Conservation (phyloP, 2,113 vertebrate genomes). For the Istiophorus platypterus region DNA sequence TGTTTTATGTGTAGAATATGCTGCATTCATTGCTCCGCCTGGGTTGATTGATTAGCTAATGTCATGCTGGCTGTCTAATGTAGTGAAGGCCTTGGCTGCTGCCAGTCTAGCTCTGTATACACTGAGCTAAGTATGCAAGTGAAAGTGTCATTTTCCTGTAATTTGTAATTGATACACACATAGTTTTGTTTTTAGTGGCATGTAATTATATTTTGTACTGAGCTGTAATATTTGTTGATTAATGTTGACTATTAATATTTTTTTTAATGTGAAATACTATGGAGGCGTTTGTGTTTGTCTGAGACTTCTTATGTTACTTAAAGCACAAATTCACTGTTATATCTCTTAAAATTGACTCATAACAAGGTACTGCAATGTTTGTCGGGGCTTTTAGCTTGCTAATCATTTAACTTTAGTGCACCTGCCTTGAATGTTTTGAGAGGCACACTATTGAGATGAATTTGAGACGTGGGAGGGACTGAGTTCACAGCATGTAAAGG, state of each 20-base stretch:
- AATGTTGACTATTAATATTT: background rate
- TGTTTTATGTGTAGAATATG: background rate
- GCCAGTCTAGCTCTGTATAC: constrained; percentile 34
- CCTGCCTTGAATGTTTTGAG: background rate
- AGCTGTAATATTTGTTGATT: background rate
- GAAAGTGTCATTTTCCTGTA: background rate
- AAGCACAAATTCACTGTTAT: background rate
- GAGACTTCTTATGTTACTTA: background rate
- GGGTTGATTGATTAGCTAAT: constrained; percentile 51
- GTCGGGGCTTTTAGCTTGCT: background rate
- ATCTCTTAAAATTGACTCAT: background rate
- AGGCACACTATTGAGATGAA: background rate
- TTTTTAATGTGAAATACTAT: background rate
- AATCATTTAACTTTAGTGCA: background rate
- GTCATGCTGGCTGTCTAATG: constrained; percentile 53
- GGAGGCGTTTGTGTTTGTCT: background rate
- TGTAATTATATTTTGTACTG: background rate
- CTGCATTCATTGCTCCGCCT: constrained; percentile 17
- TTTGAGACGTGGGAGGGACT: background rate
- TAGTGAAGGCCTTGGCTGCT: constrained; percentile 58
- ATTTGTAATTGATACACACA: background rate
- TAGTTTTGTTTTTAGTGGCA: background rate
- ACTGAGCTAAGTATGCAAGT: constrained; percentile 15
- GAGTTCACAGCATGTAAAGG: background rate
- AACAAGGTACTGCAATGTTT: background rate